Evolutionary conservation across 2,113 vertebrate species (phyloP).

Genomic region (Aegypius monachus): DNA sequence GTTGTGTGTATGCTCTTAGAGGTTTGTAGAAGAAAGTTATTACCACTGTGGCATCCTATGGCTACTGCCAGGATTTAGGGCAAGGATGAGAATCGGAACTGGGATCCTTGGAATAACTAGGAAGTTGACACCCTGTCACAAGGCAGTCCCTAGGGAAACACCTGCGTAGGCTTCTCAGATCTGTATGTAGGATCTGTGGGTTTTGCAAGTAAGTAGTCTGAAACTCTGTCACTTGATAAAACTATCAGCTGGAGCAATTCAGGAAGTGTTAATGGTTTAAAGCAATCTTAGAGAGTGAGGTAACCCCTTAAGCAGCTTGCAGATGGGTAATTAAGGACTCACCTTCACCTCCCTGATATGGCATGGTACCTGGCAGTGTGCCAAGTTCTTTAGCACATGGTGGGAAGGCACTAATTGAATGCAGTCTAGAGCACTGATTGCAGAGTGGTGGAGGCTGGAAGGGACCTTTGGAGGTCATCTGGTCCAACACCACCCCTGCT

Average conservation of each 20-base stretch:
- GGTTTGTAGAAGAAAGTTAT: background rate
- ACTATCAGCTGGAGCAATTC: background rate
- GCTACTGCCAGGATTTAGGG: background rate
- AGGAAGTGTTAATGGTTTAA: background rate
- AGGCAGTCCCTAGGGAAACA: background rate
- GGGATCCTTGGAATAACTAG: background rate
- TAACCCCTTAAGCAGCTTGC: background rate
- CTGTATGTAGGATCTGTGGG: background rate
- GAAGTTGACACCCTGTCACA: background rate
- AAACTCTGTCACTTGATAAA: background rate
- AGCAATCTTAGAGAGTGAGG: background rate
- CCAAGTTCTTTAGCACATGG: fast-evolving
- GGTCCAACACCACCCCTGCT: background rate
- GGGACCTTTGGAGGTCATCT: background rate
- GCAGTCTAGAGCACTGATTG: too few relatives aligned
- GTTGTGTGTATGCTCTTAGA: background rate
- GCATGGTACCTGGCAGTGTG: background rate
- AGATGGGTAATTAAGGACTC: background rate
- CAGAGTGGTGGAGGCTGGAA: background rate
- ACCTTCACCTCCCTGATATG: fast-evolving
- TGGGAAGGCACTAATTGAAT: background rate
- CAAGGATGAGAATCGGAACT: background rate
- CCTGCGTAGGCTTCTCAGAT: background rate
- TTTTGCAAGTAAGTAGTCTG: background rate
- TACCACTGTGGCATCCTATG: background rate